These are phyloP conservation scores for Bucco capensis DNA, from an alignment of 2,113 vertebrate species.

Conservation along the genomic window DNA sequence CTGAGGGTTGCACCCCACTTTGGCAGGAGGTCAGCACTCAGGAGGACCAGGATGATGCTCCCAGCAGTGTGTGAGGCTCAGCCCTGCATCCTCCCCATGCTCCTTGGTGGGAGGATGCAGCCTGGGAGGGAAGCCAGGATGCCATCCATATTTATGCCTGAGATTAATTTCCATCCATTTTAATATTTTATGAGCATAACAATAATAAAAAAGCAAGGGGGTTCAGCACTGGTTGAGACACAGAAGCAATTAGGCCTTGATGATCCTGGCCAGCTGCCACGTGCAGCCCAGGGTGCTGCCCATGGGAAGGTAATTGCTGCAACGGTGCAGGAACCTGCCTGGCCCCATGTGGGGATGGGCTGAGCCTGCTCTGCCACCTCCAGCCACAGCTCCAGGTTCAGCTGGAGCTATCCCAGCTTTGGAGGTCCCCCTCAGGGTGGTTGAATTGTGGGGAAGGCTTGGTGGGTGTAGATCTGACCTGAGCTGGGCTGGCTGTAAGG, in stretches of 20 bases:
- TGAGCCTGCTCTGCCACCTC: neutral
- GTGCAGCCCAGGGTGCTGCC: neutral
- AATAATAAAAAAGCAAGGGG: neutral
- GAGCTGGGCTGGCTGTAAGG: neutral
- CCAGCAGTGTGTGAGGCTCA: fast-evolving
- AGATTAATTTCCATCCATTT: neutral
- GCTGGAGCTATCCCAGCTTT: neutral
- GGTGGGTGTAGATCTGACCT: fast-evolving
- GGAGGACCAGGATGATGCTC: neutral
- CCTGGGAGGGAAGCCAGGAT: neutral
- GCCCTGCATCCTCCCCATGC: fast-evolving
- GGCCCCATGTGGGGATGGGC: neutral
- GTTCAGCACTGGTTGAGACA: neutral
- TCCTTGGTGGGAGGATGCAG: neutral
- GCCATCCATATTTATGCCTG: neutral
- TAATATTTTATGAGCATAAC: neutral
- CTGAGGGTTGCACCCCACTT: neutral
- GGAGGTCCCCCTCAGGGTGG: neutral
- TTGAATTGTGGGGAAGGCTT: neutral
- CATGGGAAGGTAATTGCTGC: neutral
- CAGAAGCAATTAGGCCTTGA: neutral
- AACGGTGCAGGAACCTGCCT: neutral
- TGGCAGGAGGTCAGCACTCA: fast-evolving
- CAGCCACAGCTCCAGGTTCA: fast-evolving
- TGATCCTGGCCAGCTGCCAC: neutral